Evolutionary conservation across 2,888 invertebrate genomes (phyloP).

Genomic region (Antheraea yamamai): DNA sequence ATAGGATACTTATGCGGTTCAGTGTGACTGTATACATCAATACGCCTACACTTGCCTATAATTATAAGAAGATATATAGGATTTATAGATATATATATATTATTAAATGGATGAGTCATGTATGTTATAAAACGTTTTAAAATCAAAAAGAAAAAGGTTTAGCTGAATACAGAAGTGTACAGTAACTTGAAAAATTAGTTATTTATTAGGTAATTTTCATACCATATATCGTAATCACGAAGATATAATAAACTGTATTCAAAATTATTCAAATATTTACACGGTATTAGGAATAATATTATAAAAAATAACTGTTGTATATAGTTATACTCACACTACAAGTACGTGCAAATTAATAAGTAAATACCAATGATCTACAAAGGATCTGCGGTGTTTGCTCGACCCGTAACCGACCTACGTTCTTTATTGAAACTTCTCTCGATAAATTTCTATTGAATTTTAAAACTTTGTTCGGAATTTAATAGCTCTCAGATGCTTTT

Average conservation of each 20-base stretch:
- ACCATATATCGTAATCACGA: neutral
- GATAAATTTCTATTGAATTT: conserved; percentile 5
- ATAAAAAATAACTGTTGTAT: neutral
- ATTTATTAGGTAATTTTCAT: too few relatives aligned
- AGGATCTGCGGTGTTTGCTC: conserved; percentile 7
- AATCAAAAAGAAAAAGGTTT: too few relatives aligned
- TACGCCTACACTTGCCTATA: neutral
- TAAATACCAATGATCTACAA: conserved; percentile 16
- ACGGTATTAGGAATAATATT: neutral
- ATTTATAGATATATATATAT: neutral
- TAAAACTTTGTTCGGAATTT: neutral
- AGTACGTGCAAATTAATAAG: neutral
- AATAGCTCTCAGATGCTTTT: conserved; percentile 14
- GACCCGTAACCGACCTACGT: conserved; percentile 19
- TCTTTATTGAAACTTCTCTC: conserved; percentile 1
- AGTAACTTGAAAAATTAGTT: too few relatives aligned
- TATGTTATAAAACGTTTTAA: too few relatives aligned
- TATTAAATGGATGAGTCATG: neutral
- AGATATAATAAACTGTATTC: neutral
- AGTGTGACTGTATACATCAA: neutral
- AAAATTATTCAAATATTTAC: neutral
- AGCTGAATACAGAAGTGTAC: too few relatives aligned
- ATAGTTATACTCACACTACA: neutral
- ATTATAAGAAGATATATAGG: neutral
- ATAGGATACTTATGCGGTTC: neutral